Evolutionary conservation across 2,888 invertebrate genomes (phyloP), one percentile per base, ranked within the genome.

Genomic region (Ophion ventricosus): DNA sequence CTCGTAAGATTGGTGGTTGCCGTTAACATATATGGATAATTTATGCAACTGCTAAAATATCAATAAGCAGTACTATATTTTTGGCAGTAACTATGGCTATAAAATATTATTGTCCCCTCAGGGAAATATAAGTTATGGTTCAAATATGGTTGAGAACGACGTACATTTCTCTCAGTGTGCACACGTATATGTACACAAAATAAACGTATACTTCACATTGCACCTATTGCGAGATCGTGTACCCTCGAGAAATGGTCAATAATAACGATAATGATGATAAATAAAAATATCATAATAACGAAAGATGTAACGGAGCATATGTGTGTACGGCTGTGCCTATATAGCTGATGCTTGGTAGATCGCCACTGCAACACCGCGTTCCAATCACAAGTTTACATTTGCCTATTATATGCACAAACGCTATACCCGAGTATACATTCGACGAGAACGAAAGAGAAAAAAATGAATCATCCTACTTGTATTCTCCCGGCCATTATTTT

Each of bases 401-500:
- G 23, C 54, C 64, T 66, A 54, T n/a, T n/a, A n/a, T n/a, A n/a
- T 14, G 11, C 56, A 25, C 2, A 66, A 54, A 75, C 29, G 17
- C 64, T 20, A 1, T n/a, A 35, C 59, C 43, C 66, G 26, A 17
- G 43, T 43, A 40, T 29, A 63, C 8, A 49, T 72, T 72, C 57
- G 61, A 43, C 40, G 80, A 72, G 80, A 63, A 40, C 59, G 64
- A 7, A 64, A 63, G 43, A 17, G 2, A 49, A 10, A 80, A 80
- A 83, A 83, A 76, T 76, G 80, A 80, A 80, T 83, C 83, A 80
- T 66, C 64, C 76, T 26, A 67, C 80, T 80, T 40, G 80, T 83
- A 72, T 77, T 80, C 72, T 79, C 63, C 73, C 56, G n/a, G 17
- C 80, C 29, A 67, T 67, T n/a, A 56, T 63, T 57, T 23, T 20